Conservation (phyloP, 2,888 invertebrate genomes). For the Lithosia quadra region DNA sequence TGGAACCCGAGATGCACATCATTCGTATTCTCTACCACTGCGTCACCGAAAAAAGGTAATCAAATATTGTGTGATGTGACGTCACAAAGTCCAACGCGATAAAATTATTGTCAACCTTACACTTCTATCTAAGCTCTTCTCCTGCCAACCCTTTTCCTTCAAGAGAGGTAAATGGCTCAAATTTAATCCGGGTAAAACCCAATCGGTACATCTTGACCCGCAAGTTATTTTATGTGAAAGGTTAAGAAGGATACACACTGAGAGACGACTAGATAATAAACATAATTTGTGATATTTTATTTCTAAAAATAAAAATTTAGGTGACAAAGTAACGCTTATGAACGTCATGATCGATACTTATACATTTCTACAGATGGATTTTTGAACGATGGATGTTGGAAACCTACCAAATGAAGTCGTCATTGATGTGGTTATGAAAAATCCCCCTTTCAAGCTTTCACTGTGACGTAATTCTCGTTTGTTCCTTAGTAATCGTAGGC, state of each 20-base stretch:
- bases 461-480: no score
- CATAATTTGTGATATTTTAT: neutral
- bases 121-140: constrained; percentile 21
- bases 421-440: no score
- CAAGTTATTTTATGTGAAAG: constrained; percentile 52
- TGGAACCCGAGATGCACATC: no score
- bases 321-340: no score
- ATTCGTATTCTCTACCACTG: no score
- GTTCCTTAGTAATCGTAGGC: no score
- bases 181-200: constrained; percentile 56
- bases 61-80: neutral
- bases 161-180: constrained; percentile 44
- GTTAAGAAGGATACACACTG: constrained; percentile 46
- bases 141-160: constrained; percentile 42
- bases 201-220: constrained; percentile 53
- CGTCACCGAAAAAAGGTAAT: neutral
- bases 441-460: no score
- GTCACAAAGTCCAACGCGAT: constrained; percentile 6
- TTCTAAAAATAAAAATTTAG: neutral
- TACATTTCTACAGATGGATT: no score
- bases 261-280: constrained; percentile 14
- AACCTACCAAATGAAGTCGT: no score
- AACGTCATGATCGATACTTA: no score
- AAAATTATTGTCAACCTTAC: constrained; percentile 11
- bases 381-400: no score